Conservation (phyloP, 2,797 vertebrate genomes). For the Brotula barbata region DNA sequence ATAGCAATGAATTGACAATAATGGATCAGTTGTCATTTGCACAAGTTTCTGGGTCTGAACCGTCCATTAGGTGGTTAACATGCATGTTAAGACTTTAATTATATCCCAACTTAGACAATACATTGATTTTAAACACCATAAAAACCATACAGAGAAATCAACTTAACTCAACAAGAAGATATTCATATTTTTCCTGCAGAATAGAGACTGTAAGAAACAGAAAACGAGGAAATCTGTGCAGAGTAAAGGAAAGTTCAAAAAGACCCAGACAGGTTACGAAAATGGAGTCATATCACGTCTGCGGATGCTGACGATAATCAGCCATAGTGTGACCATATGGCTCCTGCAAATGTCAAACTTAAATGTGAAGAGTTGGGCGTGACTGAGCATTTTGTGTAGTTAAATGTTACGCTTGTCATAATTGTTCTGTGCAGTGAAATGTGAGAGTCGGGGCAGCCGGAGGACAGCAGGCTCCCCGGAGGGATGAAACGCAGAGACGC, state of each 20-base stretch:
- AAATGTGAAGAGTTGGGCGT: slow-evolving; percentile 7
- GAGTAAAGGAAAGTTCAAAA: background rate
- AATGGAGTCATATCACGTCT: background rate
- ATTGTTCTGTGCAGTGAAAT: slow-evolving; percentile 30
- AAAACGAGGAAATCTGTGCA: slow-evolving; percentile 3
- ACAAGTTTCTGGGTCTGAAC: too few species aligned
- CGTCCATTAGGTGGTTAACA: too few species aligned
- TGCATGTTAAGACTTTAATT: too few species aligned
- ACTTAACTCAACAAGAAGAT: too few species aligned
- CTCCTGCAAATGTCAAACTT: slow-evolving; percentile 13
- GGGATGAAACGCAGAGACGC: background rate
- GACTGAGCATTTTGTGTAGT: background rate
- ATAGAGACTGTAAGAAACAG: too few species aligned
- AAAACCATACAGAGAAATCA: too few species aligned
- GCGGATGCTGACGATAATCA: slow-evolving; percentile 6
- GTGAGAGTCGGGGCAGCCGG: slow-evolving; percentile 16
- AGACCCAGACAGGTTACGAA: slow-evolving; percentile 18
- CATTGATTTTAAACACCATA: too few species aligned
- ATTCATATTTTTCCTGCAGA: too few species aligned
- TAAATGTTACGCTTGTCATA: slow-evolving; percentile 38
- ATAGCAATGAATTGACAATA: too few species aligned
- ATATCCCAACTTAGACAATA: too few species aligned
- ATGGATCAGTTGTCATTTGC: too few species aligned
- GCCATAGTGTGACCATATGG: slow-evolving; percentile 23
- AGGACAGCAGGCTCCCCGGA: slow-evolving; percentile 11